phyloP scores from a whole-genome alignment of 1,140 invertebrate genomes.

The Nylanderia fulva region DNA sequence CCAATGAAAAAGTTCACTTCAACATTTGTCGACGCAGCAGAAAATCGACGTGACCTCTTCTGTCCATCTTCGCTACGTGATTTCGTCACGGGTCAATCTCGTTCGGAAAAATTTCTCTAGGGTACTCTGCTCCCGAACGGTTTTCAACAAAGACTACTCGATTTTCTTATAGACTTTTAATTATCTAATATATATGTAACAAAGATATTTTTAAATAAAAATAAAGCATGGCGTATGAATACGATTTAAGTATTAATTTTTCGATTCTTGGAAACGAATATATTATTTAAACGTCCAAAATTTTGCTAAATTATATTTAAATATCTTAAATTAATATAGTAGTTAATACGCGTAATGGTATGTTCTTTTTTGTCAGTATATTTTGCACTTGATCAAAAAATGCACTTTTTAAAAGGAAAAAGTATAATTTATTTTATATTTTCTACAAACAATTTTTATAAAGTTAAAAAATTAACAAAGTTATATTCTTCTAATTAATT shows the following conservation, averaged over 20 bases:
- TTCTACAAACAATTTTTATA: too few relatives aligned
- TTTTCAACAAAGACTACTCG: slow-evolving; percentile 31
- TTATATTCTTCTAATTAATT: too few relatives aligned
- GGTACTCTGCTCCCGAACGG: slow-evolving; percentile 24
- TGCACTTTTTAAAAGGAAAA: neutral
- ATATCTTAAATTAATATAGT: neutral
- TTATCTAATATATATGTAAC: too few relatives aligned
- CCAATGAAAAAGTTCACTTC: slow-evolving; percentile 48
- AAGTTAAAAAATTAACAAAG: too few relatives aligned
- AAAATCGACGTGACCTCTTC: slow-evolving; percentile 54
- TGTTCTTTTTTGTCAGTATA: neutral
- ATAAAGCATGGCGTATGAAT: neutral
- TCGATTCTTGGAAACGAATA: neutral
- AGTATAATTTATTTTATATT: too few relatives aligned
- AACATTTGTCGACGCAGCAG: slow-evolving; percentile 47
- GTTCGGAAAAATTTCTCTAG: slow-evolving; percentile 51
- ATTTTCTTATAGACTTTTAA: too few relatives aligned
- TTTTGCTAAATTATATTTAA: neutral
- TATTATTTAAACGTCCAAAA: neutral
- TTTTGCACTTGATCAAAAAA: neutral
- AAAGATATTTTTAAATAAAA: neutral
- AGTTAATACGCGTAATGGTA: too few relatives aligned
- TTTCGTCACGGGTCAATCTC: slow-evolving; percentile 53
- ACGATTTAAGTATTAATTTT: neutral
- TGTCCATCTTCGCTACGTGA: slow-evolving; percentile 58